phyloP scores from a whole-genome alignment of 1,140 invertebrate genomes.

The Wiebesia pumilae region DNA sequence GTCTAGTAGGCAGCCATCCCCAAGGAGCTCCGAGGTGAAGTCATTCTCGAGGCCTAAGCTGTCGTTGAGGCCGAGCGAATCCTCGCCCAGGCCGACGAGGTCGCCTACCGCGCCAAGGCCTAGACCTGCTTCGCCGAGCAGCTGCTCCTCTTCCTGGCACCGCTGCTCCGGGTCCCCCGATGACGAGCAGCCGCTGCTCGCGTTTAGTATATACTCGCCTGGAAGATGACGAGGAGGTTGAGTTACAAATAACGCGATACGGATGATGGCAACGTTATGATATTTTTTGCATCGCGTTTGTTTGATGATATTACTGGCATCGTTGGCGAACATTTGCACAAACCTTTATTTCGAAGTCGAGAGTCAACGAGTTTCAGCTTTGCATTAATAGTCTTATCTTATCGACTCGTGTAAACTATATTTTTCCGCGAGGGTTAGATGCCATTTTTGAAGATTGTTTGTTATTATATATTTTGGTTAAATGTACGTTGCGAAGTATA shows the following conservation, averaged over 20 bases:
- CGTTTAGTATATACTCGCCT: constrained; percentile 72
- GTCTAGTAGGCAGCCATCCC: constrained; percentile 64
- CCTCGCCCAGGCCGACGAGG: constrained; percentile 66
- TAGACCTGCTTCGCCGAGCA: constrained; percentile 60
- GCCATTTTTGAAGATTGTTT: too few species aligned
- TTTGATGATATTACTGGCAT: too few species aligned
- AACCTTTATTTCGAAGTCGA: too few species aligned
- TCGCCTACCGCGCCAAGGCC: constrained; percentile 65
- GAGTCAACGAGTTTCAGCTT: too few species aligned
- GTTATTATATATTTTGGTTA: too few species aligned
- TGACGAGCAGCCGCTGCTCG: constrained; percentile 54
- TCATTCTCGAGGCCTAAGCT: constrained; percentile 71
- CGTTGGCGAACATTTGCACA: too few species aligned
- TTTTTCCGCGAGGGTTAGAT: too few species aligned
- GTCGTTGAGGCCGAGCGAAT: constrained; percentile 69
- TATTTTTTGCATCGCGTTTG: too few species aligned
- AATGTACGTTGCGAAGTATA: too few species aligned
- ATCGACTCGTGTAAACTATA: too few species aligned
- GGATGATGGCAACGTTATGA: too few species aligned
- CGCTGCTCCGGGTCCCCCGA: neutral
- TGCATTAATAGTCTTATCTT: too few species aligned
- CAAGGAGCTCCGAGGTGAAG: constrained; percentile 70
- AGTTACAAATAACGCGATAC: neutral
- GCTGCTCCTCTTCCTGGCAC: constrained; percentile 50
- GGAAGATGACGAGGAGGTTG: neutral